A percentile compares a stretch with the other conserved stretches of the same genome.
These are phyloP conservation scores for Sebastes variabilis DNA, from an alignment of 2,797 vertebrate species.

Conservation along the genomic window DNA sequence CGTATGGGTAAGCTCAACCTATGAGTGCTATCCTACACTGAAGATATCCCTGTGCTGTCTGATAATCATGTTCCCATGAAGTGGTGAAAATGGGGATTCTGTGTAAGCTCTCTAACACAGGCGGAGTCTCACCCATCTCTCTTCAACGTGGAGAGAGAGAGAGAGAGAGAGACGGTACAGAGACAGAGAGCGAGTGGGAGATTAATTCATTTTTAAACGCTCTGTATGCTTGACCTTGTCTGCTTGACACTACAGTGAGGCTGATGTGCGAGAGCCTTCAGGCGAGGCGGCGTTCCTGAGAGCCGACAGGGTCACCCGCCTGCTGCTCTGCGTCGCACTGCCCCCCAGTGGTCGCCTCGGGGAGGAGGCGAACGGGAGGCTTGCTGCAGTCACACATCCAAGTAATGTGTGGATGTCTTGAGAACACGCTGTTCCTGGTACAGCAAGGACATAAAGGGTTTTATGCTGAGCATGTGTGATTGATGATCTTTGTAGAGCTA, in stretches of 20 bases:
- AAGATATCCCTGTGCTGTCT: conserved; percentile 23
- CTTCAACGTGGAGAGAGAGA: conserved; percentile 3
- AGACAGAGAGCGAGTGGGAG: conserved; percentile 43
- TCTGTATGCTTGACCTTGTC: conserved; percentile 81
- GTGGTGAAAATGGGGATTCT: conserved; percentile 59
- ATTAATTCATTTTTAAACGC: conserved; percentile 79
- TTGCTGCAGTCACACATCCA: conserved; percentile 21
- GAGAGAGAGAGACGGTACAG: background rate
- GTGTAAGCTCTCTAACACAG: conserved; percentile 45
- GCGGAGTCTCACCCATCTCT: conserved; percentile 13
- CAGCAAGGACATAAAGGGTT: background rate
- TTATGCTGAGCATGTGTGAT: conserved; percentile 1
- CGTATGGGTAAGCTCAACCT: background rate
- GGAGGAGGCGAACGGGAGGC: background rate
- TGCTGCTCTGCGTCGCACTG: conserved; percentile 74
- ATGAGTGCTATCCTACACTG: conserved; percentile 4
- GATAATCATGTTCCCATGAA: conserved; percentile 48
- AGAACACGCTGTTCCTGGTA: conserved; percentile 44
- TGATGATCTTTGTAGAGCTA: background rate
- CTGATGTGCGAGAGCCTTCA: conserved; percentile 62
- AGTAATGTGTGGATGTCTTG: conserved; percentile 23
- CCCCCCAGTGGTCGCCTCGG: conserved; percentile 74
- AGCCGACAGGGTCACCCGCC: conserved; percentile 17
- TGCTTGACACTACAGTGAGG: conserved; percentile 71
- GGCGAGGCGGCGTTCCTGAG: conserved; percentile 30